phyloP scores from a whole-genome alignment of 2,888 invertebrate species.

The Drosophila pseudotakahashii region DNA sequence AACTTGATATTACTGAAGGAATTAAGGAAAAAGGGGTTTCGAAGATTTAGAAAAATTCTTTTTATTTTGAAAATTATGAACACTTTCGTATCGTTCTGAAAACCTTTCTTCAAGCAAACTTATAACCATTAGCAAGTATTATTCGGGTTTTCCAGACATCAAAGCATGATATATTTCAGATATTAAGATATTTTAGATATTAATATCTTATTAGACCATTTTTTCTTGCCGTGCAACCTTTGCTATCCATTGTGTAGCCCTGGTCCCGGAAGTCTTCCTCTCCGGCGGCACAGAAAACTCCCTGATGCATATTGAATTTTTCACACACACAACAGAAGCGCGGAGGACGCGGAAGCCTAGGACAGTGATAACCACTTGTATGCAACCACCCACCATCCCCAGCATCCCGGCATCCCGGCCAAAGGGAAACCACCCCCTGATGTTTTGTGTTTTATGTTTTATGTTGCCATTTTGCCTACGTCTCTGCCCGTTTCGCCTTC shows the following conservation, averaged over 20 bases:
- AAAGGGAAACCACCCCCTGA: constrained; percentile 61
- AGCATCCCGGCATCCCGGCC: constrained; percentile 58
- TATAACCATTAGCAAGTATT: too few species aligned
- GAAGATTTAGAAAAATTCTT: too few species aligned
- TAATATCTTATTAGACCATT: not conserved
- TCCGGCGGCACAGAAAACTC: constrained; percentile 22
- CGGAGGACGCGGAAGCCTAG: constrained; percentile 28
- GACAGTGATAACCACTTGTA: constrained; percentile 74
- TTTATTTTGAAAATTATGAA: too few species aligned
- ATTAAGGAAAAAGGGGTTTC: too few species aligned
- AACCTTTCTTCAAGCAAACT: too few species aligned
- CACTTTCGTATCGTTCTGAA: too few species aligned
- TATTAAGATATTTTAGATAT: too few species aligned
- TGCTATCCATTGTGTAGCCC: constrained; percentile 11
- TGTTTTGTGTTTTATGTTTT: constrained; percentile 24
- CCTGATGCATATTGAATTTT: constrained; percentile 56
- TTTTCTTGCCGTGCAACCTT: constrained; percentile 4
- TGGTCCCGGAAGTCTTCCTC: constrained; percentile 1
- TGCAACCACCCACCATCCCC: constrained; percentile 48
- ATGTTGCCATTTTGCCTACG: constrained; percentile 30
- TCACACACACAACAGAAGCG: constrained; percentile 6
- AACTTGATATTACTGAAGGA: not conserved
- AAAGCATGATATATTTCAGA: too few species aligned
- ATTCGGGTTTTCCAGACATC: too few species aligned
- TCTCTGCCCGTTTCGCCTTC: not conserved